Evolutionary conservation across 92 coral and sea anemone genomes (phyloP), one percentile per base, ranked within the genome.

Genomic region (Palythoa caribaeorum): DNA sequence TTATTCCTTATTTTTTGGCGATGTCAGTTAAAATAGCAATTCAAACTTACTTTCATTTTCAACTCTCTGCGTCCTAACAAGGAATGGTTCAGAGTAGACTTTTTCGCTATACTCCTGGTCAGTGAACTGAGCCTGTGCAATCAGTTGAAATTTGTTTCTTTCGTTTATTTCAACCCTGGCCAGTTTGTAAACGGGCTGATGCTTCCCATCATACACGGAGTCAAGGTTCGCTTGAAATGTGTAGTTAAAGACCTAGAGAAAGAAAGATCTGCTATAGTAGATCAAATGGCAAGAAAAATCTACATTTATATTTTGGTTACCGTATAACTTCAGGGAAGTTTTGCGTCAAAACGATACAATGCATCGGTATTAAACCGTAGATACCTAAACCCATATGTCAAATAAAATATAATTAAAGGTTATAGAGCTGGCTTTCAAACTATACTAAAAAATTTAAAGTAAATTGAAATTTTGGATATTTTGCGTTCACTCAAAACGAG

Each of bases 121-220:
- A 16, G 70, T 15, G 62, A 95, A 94, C 28, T 73, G 76, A 6
- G 93, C 94, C 85, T 94, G 96, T 8, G 91, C 94, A 8, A 91
- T 69, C 36, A 97, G 90, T 83, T 94, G 95, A 85, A 97, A 97
- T 80, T 87, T 72, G 87, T 97, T 97, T 51, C 98, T 86, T 66
- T 89, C 97, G 59, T 83, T 85, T 79, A 89, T 95, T 77, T 97
- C 97, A 63, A 94, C 96, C 83, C 90, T 93, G 17, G 98, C 99
- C 47, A 97, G 89, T 88, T 93, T 91, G 88, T 95, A 97, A 36
- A 95, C 94, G 40, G 99, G 99, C 74, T 95, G 72, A 21, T 89
- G 85, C 12, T 73, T 83, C 5, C 95, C 97, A 9, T 94, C 92
- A 71, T 97, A 97, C 52, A 97, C 96, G 10, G 96, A 94, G 78